Percentiles rank a stretch among this genome's conserved stretches.
These are phyloP conservation scores for Orientallactaga bullata DNA, from an alignment of 2,113 vertebrate genomes.

Conservation along the genomic window DNA sequence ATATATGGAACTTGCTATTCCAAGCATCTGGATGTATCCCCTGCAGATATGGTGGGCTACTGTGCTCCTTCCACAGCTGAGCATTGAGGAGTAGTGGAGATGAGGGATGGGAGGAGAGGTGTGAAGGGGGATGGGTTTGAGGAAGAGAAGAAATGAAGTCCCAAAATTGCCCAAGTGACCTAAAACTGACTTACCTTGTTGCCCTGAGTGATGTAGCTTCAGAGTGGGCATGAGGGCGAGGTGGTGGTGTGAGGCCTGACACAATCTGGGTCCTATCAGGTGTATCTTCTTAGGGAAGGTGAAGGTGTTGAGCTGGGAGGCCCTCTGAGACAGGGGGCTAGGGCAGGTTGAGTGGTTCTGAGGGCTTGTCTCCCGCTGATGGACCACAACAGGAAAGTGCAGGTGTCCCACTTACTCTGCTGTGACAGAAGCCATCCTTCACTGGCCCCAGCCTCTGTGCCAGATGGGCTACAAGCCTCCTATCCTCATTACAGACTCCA, in stretches of 20 bases:
- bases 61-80: background rate
- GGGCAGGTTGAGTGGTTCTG: background rate
- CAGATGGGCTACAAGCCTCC: background rate
- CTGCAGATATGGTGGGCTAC: background rate
- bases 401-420: background rate
- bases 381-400: background rate
- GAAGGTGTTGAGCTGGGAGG: background rate
- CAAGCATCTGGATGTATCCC: background rate
- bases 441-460: background rate
- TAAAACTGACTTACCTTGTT: background rate
- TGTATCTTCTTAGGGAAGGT: constrained; percentile 8
- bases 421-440: background rate
- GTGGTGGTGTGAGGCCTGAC: background rate
- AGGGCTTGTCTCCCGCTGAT: background rate
- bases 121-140: background rate
- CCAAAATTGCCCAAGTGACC: background rate
- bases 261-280: background rate
- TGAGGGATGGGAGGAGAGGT: background rate
- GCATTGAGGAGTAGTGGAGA: background rate
- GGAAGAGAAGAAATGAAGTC: constrained; percentile 24
- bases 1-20: background rate
- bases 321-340: background rate
- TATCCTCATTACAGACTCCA: background rate
- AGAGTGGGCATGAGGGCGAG: background rate
- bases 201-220: background rate